phyloP scores from a whole-genome alignment of 2,797 vertebrate genomes.

The Gadopsis marmoratus region DNA sequence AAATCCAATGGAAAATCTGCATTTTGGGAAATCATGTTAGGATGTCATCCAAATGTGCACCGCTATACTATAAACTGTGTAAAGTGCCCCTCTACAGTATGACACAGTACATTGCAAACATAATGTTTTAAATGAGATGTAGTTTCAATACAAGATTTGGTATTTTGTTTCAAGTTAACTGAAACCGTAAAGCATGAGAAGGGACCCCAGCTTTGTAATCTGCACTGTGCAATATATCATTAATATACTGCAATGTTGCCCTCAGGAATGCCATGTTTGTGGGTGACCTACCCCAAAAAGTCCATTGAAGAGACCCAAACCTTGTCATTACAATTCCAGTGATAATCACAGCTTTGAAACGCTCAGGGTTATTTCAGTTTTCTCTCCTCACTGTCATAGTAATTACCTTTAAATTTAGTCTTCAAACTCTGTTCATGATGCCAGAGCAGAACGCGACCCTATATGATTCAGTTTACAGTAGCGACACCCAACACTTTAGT shows the following conservation, averaged over 20 bases:
- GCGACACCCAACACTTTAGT: slow-evolving; percentile 82
- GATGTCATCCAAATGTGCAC: slow-evolving; percentile 40
- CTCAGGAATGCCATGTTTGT: slow-evolving; percentile 88
- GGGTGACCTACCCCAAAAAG: slow-evolving; percentile 88
- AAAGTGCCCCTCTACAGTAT: slow-evolving; percentile 53
- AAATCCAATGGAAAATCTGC: neutral
- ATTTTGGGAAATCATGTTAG: slow-evolving; percentile 19
- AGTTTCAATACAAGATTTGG: slow-evolving; percentile 65
- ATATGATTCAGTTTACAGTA: slow-evolving; percentile 84
- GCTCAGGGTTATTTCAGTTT: slow-evolving; percentile 86
- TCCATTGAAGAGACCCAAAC: slow-evolving; percentile 85
- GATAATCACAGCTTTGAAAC: slow-evolving; percentile 89
- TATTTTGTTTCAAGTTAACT: slow-evolving; percentile 77
- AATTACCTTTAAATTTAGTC: slow-evolving; percentile 92
- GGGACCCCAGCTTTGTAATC: slow-evolving; percentile 84
- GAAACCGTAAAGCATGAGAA: slow-evolving; percentile 76
- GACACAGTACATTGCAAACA: slow-evolving; percentile 76
- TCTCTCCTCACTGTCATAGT: slow-evolving; percentile 87
- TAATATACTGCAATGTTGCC: slow-evolving; percentile 85
- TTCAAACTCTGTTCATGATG: slow-evolving; percentile 81
- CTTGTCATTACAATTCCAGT: slow-evolving; percentile 90
- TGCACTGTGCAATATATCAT: slow-evolving; percentile 82
- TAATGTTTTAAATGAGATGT: slow-evolving; percentile 64
- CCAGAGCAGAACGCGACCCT: slow-evolving; percentile 73
- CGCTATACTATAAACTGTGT: slow-evolving; percentile 25